Conservation (phyloP, 2,888 invertebrate genomes). For the Eudemis profundana region DNA sequence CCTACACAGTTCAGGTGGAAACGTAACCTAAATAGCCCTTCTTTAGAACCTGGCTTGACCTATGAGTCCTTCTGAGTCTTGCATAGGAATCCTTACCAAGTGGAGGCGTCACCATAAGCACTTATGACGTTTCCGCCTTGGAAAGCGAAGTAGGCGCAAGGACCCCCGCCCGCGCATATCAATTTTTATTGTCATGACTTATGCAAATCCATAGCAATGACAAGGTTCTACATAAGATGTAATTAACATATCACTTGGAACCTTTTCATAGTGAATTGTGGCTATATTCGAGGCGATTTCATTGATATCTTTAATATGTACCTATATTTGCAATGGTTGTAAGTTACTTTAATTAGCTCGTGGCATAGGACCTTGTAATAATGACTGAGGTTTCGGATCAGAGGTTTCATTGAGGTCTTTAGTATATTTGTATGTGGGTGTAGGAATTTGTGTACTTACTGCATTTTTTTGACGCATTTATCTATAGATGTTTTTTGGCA, state of each 20-base stretch:
- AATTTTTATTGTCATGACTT: conserved; percentile 53
- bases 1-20: no score
- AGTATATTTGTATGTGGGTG: conserved; percentile 25
- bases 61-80: no score
- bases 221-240: conserved; percentile 55
- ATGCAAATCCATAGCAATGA: conserved; percentile 67
- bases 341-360: conserved; percentile 25
- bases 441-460: conserved; percentile 35
- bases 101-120: no score
- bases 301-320: conserved; percentile 34
- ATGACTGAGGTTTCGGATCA: conserved; percentile 4
- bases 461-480: conserved; percentile 29
- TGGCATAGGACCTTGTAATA: conserved; percentile 26
- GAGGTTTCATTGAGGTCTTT: conserved; percentile 32
- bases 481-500: conserved; percentile 22
- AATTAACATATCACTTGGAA: conserved; percentile 19
- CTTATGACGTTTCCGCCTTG: neutral
- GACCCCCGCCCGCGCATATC: conserved; percentile 56
- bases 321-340: conserved; percentile 14
- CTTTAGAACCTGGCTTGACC: no score
- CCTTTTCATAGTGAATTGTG: conserved; percentile 4
- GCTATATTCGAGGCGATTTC: conserved; percentile 15
- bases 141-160: conserved; percentile 48
- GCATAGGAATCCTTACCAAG: no score
- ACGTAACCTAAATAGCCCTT: no score